Evolutionary conservation across 2,797 vertebrate species (phyloP), one percentile per base, ranked within the genome.

Genomic region (Xyrichtys novacula): DNA sequence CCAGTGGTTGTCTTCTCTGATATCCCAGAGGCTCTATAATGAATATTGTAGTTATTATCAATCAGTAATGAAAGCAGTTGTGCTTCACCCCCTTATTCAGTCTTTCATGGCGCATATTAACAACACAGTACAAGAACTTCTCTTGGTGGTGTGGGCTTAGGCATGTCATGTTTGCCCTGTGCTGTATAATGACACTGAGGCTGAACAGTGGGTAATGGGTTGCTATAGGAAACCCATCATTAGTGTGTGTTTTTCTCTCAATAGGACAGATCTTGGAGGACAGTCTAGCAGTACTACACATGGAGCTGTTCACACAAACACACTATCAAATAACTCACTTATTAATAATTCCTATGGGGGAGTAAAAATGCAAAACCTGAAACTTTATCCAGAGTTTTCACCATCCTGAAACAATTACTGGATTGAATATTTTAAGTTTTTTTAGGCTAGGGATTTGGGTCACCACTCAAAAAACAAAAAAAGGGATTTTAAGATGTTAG

Each of bases 211-310:
- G 78, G 71, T 77, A 78, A 91, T 76, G 34, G 52, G 75, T 76
- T 80, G 87, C 78, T 72, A 80, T 68, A 66, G 77, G 74, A 86
- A 84, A 86, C 86, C 85, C 22, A 49, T 83, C 81, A 90, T 90
- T 91, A 88, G 76, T 1, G 65, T 58, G 43, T 85, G 77, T 83
- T 87, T 76, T 79, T 70, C 74, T 66, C 49, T 65, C 73, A 63
- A 62, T 48, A 22, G 15, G 61, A 80, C 50, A 49, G 32, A 66
- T 71, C 62, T 67, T 52, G 32, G 66, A 75, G 57, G 71, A 54
- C 26, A 2, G 36, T 61, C 38, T 39, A 61, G 71, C 64, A 72
- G 55, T 39, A 54, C 26, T 22, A 78, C 59, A 65, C 25, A 54
- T 7, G 47, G 25, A 68, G 49, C 10, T 2, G 9, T 14, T 3